A percentile compares a stretch with the other conserved stretches of the same genome.
These are phyloP conservation scores for Agonopterix arenella DNA, from an alignment of 2,888 invertebrate genomes.

Conservation along the genomic window DNA sequence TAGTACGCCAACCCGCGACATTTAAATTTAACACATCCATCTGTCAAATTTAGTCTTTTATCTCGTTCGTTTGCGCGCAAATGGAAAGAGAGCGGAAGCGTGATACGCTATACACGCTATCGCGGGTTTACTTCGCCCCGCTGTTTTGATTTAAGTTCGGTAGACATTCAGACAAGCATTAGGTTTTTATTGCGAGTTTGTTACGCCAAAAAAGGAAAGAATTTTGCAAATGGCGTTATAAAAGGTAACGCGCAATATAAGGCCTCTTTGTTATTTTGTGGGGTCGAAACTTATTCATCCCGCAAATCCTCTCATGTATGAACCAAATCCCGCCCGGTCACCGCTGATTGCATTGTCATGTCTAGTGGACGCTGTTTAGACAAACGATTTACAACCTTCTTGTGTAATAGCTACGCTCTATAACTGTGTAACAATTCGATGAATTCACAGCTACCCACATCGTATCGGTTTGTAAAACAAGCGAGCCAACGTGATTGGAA, in stretches of 20 bases:
- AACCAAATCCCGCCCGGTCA: constrained; percentile 75
- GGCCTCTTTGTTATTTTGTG: constrained; percentile 70
- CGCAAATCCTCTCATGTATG: constrained; percentile 75
- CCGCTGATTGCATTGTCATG: constrained; percentile 77
- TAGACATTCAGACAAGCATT: background rate
- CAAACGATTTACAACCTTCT: constrained; percentile 25
- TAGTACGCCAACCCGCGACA: no score
- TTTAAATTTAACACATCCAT: no score
- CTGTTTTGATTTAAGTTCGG: no score
- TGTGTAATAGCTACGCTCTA: constrained; percentile 16
- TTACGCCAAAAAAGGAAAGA: constrained; percentile 37
- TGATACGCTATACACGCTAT: no score
- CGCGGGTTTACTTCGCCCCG: no score
- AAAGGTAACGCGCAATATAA: constrained; percentile 63
- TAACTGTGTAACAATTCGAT: constrained; percentile 15
- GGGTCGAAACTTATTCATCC: constrained; percentile 77
- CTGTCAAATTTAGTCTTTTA: no score
- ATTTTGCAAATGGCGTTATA: constrained; percentile 66
- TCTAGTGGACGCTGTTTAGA: constrained; percentile 39
- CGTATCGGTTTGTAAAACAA: constrained; percentile 75
- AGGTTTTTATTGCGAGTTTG: constrained; percentile 6
- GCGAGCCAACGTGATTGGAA: constrained; percentile 73
- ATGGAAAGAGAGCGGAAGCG: no score
- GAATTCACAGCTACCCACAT: constrained; percentile 45
- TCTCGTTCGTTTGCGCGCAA: no score